Evolutionary conservation across 1,140 invertebrate genomes (phyloP).

Genomic region (Pristionchus pacificus): DNA sequence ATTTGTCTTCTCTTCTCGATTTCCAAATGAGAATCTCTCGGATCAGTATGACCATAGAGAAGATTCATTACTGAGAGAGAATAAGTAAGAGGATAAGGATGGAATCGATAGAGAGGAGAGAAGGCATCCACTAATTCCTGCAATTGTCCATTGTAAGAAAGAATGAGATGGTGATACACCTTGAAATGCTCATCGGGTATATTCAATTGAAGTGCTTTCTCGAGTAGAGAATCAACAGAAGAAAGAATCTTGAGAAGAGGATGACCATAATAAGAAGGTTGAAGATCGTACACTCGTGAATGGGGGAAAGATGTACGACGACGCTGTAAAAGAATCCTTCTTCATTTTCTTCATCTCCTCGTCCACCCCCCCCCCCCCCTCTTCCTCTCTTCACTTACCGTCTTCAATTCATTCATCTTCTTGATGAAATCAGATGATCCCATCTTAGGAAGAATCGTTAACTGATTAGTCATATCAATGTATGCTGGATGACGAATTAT

Average conservation of each 20-base stretch:
- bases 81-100: background rate
- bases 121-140: background rate
- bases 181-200: background rate
- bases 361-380: too few relatives aligned
- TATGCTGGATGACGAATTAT: background rate
- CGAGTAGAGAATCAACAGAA: background rate
- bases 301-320: background rate
- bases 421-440: background rate
- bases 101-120: background rate
- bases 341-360: too few relatives aligned
- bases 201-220: background rate
- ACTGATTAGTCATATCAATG: background rate
- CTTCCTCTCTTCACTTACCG: too few relatives aligned
- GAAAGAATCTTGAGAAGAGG: background rate
- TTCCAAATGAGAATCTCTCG: background rate
- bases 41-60: background rate
- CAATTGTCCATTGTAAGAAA: background rate
- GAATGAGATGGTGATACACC: background rate
- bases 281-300: background rate
- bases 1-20: too few relatives aligned
- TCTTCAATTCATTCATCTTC: background rate
- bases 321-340: too few relatives aligned
- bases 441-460: background rate
- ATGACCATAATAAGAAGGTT: background rate
- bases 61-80: background rate